Percentiles rank a stretch among this genome's conserved stretches.
These are phyloP conservation scores for Cnemophilus loriae DNA, from an alignment of 2,113 vertebrate species.

Conservation along the genomic window DNA sequence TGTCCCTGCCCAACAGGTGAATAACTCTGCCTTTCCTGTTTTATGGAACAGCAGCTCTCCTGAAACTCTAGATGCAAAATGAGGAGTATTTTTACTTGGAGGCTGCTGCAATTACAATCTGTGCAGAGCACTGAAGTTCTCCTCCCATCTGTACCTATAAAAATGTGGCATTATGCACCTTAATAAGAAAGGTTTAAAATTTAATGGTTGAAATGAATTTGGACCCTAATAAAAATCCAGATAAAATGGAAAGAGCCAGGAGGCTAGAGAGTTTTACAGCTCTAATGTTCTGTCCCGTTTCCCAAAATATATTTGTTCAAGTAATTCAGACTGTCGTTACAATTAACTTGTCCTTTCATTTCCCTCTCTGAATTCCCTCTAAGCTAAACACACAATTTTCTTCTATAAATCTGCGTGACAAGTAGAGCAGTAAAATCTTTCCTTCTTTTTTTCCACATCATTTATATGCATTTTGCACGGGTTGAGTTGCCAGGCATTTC, in stretches of 20 bases:
- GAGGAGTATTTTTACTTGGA: neutral
- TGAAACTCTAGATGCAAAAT: neutral
- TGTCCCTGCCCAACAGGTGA: neutral
- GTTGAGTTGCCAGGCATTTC: neutral
- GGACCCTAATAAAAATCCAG: neutral
- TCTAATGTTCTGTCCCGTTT: slow-evolving; percentile 11
- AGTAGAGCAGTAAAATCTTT: slow-evolving; percentile 34
- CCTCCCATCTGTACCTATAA: neutral
- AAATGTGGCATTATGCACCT: slow-evolving; percentile 15
- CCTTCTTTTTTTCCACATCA: neutral
- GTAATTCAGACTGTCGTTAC: slow-evolving; percentile 36
- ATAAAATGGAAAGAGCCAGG: neutral
- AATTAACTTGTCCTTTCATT: slow-evolving; percentile 55
- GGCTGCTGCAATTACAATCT: neutral
- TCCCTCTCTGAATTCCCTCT: slow-evolving; percentile 7
- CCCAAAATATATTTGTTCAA: slow-evolving; percentile 52
- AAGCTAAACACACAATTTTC: slow-evolving; percentile 48
- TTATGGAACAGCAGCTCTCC: neutral
- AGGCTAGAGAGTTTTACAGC: neutral
- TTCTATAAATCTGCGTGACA: slow-evolving; percentile 50
- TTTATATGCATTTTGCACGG: neutral
- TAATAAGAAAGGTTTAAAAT: neutral
- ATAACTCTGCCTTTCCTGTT: neutral
- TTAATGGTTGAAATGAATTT: neutral
- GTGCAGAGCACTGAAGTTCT: neutral